Evolutionary conservation across 2,888 invertebrate species (phyloP), one percentile per base, ranked within the genome.

Genomic region (Drosophila helvetica): DNA sequence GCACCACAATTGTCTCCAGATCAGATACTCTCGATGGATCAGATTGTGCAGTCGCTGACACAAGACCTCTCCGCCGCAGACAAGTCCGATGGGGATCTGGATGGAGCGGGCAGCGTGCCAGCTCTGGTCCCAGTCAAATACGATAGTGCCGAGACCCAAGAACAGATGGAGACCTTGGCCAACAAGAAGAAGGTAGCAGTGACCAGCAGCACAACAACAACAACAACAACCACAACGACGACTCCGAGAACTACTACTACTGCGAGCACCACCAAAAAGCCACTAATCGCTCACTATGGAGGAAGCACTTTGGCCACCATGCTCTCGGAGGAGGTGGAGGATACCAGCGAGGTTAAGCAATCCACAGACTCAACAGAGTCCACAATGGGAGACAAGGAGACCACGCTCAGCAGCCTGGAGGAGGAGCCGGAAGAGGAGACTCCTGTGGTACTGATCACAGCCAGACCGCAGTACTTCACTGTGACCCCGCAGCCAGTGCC

Each of bases 11-110:
- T 86, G 6, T 78, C 89, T 2, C 86, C 89, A 3, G 91, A 90
- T 61, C 75, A 85, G 7, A 86, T 90, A 57, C 70, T 89, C 2
- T 91, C 91, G 0, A 90, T 91, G 78, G 90, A 92, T 73, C 91
- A 91, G 80, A 91, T 91, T 27, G 81, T 91, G 45, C 89, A 90
- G 55, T 88, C 89, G 6, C 78, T 92, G 0, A 90, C 91, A 3
- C 85, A 90, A 45, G 86, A 84, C 54, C 57, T 74, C 54, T 50
- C 75, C 22, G 52, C 68, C 15, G 77, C 48, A 5, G 79, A 80
- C 9, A 72, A 87, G 6, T 70, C 73, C 38, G 74, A 79, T n/a
- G 63, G 71, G 3, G 56, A 48, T 0, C 10, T 38, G 15, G 38
- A 38, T 7, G 38, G n/a, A 38, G 38, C 38, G 38, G 38, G 38